Conservation (phyloP, 2,113 vertebrate genomes). For the Cyphomyrus plagiostoma region DNA sequence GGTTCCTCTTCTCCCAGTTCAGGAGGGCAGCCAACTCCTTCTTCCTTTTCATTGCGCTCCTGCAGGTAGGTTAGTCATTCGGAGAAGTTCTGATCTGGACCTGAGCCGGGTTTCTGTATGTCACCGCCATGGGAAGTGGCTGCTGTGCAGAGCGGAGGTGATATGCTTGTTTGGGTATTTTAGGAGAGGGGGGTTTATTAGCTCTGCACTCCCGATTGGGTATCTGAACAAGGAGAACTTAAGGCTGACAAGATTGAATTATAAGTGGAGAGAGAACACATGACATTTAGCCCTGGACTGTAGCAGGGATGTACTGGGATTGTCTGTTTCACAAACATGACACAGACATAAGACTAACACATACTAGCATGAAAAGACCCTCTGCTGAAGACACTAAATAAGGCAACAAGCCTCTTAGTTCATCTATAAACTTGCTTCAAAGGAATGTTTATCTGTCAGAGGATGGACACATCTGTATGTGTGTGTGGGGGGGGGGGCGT, state of each 20-base stretch:
- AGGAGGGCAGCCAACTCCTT: slow-evolving; percentile 97
- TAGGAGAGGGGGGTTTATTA: background rate
- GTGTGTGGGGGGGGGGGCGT: too few relatives aligned
- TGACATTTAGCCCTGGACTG: background rate
- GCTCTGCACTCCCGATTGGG: background rate
- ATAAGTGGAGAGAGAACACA: background rate
- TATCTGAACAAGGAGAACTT: background rate
- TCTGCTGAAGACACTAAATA: background rate
- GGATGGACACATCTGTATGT: background rate
- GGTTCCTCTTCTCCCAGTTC: slow-evolving; percentile 98
- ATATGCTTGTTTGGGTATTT: background rate
- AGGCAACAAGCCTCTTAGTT: background rate
- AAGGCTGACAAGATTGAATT: background rate
- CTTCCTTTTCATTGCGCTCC: slow-evolving; percentile 96
- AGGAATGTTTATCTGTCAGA: background rate
- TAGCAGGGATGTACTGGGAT: background rate
- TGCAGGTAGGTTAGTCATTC: slow-evolving; percentile 70
- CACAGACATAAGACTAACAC: background rate
- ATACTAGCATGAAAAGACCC: background rate
- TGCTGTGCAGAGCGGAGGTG: background rate
- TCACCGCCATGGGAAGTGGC: background rate
- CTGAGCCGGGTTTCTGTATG: background rate
- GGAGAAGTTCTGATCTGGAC: background rate
- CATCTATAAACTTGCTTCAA: background rate
- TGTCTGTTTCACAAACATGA: background rate